Evolutionary conservation across 1,140 invertebrate species (phyloP).

Genomic region (Drosophila albomicans): DNA sequence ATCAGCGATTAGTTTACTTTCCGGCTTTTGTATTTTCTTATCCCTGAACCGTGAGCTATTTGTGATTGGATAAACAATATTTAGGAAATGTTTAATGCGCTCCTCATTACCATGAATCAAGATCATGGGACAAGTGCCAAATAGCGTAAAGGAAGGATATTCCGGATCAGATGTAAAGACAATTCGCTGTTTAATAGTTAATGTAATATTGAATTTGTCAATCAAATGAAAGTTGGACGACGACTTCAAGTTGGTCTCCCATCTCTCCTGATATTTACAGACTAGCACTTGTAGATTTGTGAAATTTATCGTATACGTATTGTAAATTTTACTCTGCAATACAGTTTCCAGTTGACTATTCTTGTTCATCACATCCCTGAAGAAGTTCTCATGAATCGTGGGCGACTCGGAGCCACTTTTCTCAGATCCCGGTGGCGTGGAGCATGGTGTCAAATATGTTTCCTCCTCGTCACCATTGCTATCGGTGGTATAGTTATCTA

Average conservation of each 20-base stretch:
- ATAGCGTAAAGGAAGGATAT: constrained; percentile 93
- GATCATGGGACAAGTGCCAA: constrained; percentile 93
- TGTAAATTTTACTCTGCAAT: constrained; percentile 91
- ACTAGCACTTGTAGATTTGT: constrained; percentile 95
- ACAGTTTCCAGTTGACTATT: constrained; percentile 87
- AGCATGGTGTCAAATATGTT: constrained; percentile 95
- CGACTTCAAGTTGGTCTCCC: constrained; percentile 92
- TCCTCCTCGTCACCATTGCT: constrained; percentile 86
- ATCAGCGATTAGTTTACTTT: constrained; percentile 38
- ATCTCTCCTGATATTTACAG: constrained; percentile 94
- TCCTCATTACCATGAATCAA: constrained; percentile 96
- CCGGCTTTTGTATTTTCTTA: constrained; percentile 80
- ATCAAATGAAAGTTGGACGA: constrained; percentile 94
- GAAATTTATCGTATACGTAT: constrained; percentile 93
- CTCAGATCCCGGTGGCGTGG: constrained; percentile 94
- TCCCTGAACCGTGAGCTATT: constrained; percentile 54
- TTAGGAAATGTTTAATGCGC: constrained; percentile 90
- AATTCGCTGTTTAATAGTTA: constrained; percentile 92
- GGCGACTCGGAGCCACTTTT: constrained; percentile 87
- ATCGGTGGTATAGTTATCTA: constrained; percentile 33
- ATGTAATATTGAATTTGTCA: constrained; percentile 95
- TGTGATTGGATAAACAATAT: constrained; percentile 85
- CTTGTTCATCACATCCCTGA: constrained; percentile 62
- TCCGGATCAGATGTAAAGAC: constrained; percentile 93
- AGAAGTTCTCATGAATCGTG: constrained; percentile 49